A percentile compares a stretch with the other conserved stretches of the same genome.
These are phyloP conservation scores for Hephaestus fuliginosus DNA, from an alignment of 2,797 vertebrate genomes.

Conservation along the genomic window DNA sequence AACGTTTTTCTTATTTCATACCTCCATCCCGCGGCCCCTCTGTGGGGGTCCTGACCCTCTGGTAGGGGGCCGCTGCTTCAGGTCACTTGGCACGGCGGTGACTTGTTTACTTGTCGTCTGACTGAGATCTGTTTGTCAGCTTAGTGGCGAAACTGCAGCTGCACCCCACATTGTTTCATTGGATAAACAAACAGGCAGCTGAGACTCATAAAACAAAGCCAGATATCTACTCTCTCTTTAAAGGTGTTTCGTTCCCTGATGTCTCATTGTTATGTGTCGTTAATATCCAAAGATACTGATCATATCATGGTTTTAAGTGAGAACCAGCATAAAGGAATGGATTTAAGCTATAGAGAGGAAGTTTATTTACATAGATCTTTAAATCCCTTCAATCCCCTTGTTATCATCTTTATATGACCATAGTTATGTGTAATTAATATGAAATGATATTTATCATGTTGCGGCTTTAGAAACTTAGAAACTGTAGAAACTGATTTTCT, in stretches of 20 bases:
- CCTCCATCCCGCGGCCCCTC: not conserved
- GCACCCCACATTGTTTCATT: slow-evolving; percentile 60
- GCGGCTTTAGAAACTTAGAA: not conserved
- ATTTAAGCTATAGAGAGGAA: not conserved
- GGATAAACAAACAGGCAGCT: slow-evolving; percentile 61
- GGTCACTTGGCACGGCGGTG: slow-evolving; percentile 23
- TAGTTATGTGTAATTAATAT: not conserved
- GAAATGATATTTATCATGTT: not conserved
- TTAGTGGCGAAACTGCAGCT: slow-evolving; percentile 58
- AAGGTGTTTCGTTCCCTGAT: not conserved
- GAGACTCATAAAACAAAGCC: slow-evolving; percentile 62
- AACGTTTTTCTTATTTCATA: not conserved
- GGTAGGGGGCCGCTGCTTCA: not conserved
- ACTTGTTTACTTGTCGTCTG: slow-evolving; percentile 47
- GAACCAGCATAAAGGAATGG: not conserved
- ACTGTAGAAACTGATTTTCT: not conserved
- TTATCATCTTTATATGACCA: too few species aligned
- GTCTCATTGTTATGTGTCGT: slow-evolving; percentile 16
- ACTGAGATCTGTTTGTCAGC: slow-evolving; percentile 47
- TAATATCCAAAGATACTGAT: slow-evolving; percentile 11
- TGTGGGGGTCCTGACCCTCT: not conserved
- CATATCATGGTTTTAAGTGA: not conserved
- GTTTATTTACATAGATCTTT: too few species aligned
- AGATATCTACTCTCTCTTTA: slow-evolving; percentile 32
- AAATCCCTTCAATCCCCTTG: too few species aligned